These are phyloP conservation scores for Halocynthia aurantium DNA, from an alignment of 23 tunicate genomes.

Conservation along the genomic window DNA sequence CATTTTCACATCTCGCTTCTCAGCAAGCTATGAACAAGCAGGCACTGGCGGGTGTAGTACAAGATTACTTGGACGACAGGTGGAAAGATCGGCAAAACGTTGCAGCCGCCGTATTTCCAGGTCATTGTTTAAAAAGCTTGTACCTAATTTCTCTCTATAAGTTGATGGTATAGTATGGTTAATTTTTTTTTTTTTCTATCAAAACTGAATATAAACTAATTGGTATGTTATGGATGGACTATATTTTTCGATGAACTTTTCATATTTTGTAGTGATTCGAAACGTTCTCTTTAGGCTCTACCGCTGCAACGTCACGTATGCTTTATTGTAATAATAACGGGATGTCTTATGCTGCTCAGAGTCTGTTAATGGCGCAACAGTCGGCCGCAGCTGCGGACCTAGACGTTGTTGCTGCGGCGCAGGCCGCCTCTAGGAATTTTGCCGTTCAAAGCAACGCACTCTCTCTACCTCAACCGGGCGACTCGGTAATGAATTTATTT, in stretches of 20 bases:
- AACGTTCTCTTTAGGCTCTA: not conserved
- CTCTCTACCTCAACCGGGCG: not conserved
- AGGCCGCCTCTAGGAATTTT: constrained; percentile 9
- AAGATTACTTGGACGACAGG: constrained; percentile 25
- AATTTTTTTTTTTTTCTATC: too few species aligned
- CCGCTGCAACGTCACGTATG: not conserved
- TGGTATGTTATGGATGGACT: too few species aligned
- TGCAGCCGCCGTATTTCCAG: constrained; percentile 6
- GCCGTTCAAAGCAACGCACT: not conserved
- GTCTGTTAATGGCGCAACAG: constrained; percentile 7
- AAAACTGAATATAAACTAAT: too few species aligned
- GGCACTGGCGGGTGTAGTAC: constrained; percentile 19
- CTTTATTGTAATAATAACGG: not conserved
- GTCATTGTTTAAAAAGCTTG: not conserved
- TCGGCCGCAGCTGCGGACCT: not conserved
- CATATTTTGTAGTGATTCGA: too few species aligned
- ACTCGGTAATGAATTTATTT: constrained; percentile 1
- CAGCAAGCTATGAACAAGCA: constrained; percentile 19
- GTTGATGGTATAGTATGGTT: too few species aligned
- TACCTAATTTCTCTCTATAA: too few species aligned
- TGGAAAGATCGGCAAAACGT: constrained; percentile 31
- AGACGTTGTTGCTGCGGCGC: constrained; percentile 1
- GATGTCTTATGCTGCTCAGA: constrained; percentile 3
- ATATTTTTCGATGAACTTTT: too few species aligned
- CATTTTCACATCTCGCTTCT: constrained; percentile 1